phyloP scores from a whole-genome alignment of 2,113 vertebrate genomes.

The Mus spicilegus region DNA sequence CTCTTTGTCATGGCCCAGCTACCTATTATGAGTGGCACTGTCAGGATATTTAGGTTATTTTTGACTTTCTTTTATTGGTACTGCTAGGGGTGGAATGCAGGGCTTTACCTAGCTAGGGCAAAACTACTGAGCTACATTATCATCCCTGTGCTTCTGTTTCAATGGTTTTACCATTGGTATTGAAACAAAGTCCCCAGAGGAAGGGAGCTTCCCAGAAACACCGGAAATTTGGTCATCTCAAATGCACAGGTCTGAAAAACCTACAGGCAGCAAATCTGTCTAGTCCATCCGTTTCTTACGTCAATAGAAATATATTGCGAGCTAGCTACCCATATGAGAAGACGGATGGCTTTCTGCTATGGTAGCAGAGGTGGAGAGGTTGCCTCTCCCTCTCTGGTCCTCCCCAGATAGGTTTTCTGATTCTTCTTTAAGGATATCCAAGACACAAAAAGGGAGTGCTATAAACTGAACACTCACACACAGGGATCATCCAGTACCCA shows the following conservation, averaged over 20 bases:
- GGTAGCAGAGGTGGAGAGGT: not conserved
- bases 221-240: not conserved
- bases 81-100: not conserved
- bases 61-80: not conserved
- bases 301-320: conserved; percentile 63
- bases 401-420: not conserved
- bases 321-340: not conserved
- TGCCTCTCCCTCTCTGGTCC: not conserved
- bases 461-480: not conserved
- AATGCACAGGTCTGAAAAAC: not conserved
- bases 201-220: not conserved
- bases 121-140: not conserved
- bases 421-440: conserved; percentile 16
- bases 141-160: not conserved
- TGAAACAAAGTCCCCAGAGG: not conserved
- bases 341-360: not conserved
- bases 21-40: no score
- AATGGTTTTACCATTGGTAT: not conserved
- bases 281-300: not conserved
- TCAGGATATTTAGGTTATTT: not conserved
- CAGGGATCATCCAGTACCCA: not conserved
- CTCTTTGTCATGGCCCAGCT: not conserved
- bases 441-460: not conserved
- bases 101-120: not conserved
- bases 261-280: not conserved